Evolutionary conservation across 53 echinoderm and acorn worm species (phyloP).

Genomic region (Patiria pectinifera): DNA sequence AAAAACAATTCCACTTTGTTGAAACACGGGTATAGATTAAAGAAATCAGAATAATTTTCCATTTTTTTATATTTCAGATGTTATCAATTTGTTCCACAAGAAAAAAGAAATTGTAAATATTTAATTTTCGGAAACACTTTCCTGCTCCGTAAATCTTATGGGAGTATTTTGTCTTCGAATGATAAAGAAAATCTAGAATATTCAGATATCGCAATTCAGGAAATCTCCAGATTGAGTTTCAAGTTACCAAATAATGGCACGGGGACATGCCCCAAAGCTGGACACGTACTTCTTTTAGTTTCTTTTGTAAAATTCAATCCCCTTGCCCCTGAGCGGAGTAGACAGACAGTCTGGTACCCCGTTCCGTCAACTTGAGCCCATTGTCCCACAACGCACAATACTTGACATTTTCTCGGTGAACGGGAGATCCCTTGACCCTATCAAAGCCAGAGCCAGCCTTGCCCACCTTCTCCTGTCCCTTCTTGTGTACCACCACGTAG

Average conservation of each 20-base stretch:
- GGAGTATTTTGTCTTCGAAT: no score
- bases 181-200: background rate
- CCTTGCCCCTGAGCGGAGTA: background rate
- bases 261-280: background rate
- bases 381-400: background rate
- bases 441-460: background rate
- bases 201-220: background rate
- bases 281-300: background rate
- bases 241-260: background rate
- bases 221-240: background rate
- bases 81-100: no score
- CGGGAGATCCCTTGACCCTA: background rate
- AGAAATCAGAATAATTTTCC: no score
- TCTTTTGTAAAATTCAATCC: background rate
- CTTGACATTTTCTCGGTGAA: slow-evolving; percentile 6
- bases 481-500: background rate
- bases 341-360: slow-evolving; percentile 32
- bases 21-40: no score
- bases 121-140: background rate
- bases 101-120: background rate
- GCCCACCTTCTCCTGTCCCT: background rate
- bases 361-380: background rate
- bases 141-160: no score
- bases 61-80: no score
- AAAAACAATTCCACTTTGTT: no score